These are phyloP conservation scores for Drosophila quadrilineata DNA, from an alignment of 1,140 invertebrate species.

Conservation along the genomic window DNA sequence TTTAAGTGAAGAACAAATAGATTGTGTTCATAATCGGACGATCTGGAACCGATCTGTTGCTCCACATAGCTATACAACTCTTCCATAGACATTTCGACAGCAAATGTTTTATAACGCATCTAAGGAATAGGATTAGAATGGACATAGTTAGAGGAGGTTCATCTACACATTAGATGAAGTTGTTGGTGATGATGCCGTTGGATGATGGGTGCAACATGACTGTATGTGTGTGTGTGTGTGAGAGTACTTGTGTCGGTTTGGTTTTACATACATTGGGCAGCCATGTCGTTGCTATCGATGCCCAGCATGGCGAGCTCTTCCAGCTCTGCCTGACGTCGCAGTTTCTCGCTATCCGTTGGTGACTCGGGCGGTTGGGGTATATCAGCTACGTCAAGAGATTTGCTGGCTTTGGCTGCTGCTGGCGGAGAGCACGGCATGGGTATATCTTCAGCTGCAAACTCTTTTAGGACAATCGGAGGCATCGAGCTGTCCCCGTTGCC, in stretches of 20 bases:
- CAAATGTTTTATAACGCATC: constrained; percentile 59
- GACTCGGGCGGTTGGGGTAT: constrained; percentile 65
- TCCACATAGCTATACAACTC: too few species aligned
- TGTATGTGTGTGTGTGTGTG: not conserved
- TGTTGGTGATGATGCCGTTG: not conserved
- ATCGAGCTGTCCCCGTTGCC: constrained; percentile 22
- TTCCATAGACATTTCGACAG: too few species aligned
- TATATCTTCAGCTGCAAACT: constrained; percentile 46
- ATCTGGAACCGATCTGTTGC: too few species aligned
- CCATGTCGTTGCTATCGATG: constrained; percentile 86
- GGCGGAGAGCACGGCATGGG: constrained; percentile 54
- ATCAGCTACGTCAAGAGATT: constrained; percentile 43
- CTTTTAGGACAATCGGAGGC: constrained; percentile 11
- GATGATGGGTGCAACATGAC: not conserved
- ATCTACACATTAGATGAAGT: not conserved
- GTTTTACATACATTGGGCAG: constrained; percentile 82
- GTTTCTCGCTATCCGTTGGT: constrained; percentile 68
- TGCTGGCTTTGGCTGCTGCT: constrained; percentile 3
- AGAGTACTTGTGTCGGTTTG: not conserved
- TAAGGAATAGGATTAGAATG: constrained; percentile 35
- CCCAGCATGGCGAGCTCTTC: constrained; percentile 87
- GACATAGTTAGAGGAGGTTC: too few species aligned
- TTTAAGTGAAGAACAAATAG: constrained; percentile 43
- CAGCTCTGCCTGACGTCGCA: constrained; percentile 82
- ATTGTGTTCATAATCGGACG: too few species aligned